Evolutionary conservation across 2,113 vertebrate genomes (phyloP), one percentile per base, ranked within the genome.

Genomic region (Sinocyclocheilus anophthalmus): DNA sequence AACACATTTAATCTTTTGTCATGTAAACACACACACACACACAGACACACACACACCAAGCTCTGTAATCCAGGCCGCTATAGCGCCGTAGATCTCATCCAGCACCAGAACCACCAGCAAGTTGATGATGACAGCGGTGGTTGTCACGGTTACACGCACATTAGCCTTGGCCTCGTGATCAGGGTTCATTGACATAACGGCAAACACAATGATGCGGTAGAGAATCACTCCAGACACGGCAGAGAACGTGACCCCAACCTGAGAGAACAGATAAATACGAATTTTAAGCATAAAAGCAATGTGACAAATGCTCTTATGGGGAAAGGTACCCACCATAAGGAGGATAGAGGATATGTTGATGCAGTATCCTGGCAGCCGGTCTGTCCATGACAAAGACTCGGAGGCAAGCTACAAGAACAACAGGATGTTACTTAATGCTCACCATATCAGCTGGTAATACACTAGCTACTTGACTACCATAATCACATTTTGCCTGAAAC

Each of bases 91-190:
- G 85, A 99, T 98, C 93, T 99, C 98, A 33, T 99, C 98, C 78
- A 99, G 90, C 89, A 99, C 96, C 83, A 99, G 96, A 84, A 99
- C 97, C 50, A 98, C 96, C 76, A 99, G 91, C 10, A 99, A 96
- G 94, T 99, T 99, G 86, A 99, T 96, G 94, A 99, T 93, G 93
- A 99, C 98, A 0, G 97, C 97, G 0, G 98, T 99, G 9, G 98
- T 96, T 0, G 97, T 97, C 87, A 99, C 98, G 0, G 96, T 99
- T 89, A 96, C 96, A 33, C 97, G 96, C 33, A 96, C 96, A 0
- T 97, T 98, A 84, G 96, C 94, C 87, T 95, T 97, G 48, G 95
- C 95, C 70, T 95, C 94, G 33, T 96, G 96, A 10, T 96, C 95
- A 0, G 96, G 94, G 88, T 96, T 97, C 95, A 98, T 95, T 42